phyloP scores from a whole-genome alignment of 2,797 vertebrate species.

The Sebastes cheni region DNA sequence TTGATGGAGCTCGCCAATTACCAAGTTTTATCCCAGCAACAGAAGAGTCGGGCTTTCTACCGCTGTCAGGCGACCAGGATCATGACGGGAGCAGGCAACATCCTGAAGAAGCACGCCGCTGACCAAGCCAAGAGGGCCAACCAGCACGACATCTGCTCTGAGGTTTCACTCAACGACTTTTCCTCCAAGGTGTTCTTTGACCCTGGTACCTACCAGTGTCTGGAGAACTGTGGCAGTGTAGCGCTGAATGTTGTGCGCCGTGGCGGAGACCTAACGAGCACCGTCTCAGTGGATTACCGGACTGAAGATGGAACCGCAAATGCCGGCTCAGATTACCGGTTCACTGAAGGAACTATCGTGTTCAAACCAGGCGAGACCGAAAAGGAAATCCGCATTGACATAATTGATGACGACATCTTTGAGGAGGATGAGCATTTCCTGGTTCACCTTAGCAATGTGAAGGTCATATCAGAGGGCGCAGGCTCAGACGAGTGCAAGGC shows the following conservation, averaged over 20 bases:
- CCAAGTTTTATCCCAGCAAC: conserved; percentile 91
- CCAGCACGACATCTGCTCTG: conserved; percentile 87
- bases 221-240: conserved; percentile 94
- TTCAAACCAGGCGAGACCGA: conserved; percentile 92
- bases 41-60: conserved; percentile 95
- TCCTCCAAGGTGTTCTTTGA: conserved; percentile 92
- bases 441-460: conserved; percentile 91
- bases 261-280: conserved; percentile 87
- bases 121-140: conserved; percentile 90
- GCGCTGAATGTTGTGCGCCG: conserved; percentile 88
- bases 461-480: conserved; percentile 69
- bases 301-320: conserved; percentile 96
- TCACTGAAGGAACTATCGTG: conserved; percentile 87
- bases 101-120: conserved; percentile 91
- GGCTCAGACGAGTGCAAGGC: conserved; percentile 66
- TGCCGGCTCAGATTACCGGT: conserved; percentile 92
- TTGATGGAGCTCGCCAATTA: conserved; percentile 93
- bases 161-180: conserved; percentile 78
- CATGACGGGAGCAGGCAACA: conserved; percentile 93
- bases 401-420: conserved; percentile 96
- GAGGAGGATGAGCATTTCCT: conserved; percentile 97
- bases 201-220: conserved; percentile 91
- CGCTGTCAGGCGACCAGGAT: conserved; percentile 94
- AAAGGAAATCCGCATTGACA: conserved; percentile 91
- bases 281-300: conserved; percentile 87